Percentiles rank a stretch among this genome's conserved stretches.
phyloP scores from a whole-genome alignment of 2,113 vertebrate species.

The Sialia sialis region DNA sequence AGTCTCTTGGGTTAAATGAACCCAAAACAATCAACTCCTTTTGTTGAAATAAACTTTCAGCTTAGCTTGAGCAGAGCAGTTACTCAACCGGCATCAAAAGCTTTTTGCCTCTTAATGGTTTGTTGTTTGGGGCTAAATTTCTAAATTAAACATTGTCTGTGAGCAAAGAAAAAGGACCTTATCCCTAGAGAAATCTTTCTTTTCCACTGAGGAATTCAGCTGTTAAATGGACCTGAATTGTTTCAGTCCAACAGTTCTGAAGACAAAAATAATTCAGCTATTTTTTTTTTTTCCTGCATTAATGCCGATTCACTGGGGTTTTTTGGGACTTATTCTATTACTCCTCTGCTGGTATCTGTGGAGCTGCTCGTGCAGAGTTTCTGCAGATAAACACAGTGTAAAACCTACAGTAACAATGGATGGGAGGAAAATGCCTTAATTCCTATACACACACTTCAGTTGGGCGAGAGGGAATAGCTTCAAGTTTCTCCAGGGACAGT shows the following conservation, averaged over 20 bases:
- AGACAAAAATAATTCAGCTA: neutral
- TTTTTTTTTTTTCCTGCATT: neutral
- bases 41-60: neutral
- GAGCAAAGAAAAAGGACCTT: neutral
- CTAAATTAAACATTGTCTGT: neutral
- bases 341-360: neutral
- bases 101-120: neutral
- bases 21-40: neutral
- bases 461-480: neutral
- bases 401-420: neutral
- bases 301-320: neutral
- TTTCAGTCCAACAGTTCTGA: neutral
- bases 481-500: neutral
- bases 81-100: neutral
- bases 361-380: neutral
- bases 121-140: neutral
- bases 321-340: neutral
- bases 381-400: fast-evolving
- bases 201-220: neutral
- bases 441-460: fast-evolving
- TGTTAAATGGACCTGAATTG: neutral
- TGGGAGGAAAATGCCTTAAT: neutral
- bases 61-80: neutral
- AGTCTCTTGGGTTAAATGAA: neutral
- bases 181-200: neutral